Evolutionary conservation across 37 sponge, comb jelly and placozoan genomes (phyloP).

Genomic region (Hormiphora californensis): DNA sequence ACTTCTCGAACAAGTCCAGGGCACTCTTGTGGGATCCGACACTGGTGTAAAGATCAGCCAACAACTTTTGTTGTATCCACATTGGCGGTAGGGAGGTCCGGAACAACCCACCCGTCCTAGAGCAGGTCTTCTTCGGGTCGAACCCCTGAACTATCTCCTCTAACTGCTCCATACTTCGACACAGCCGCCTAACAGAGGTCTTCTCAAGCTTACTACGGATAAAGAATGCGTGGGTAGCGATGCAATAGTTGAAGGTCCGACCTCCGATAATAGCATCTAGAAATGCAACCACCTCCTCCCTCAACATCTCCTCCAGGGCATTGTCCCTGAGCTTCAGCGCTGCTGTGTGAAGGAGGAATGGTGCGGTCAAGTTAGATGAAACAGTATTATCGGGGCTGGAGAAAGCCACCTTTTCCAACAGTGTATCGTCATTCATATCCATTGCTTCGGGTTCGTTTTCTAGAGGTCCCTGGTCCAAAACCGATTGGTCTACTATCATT

Average conservation of each 20-base stretch:
- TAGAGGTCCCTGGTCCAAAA: not conserved
- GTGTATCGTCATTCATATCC: conserved; percentile 27
- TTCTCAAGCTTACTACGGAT: not conserved
- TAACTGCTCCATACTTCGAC: conserved; percentile 44
- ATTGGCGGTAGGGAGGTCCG: not conserved
- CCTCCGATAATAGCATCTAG: conserved; percentile 17
- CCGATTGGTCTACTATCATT: not conserved
- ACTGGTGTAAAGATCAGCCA: conserved; percentile 63
- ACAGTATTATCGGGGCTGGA: not conserved
- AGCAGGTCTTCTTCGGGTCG: conserved; percentile 15
- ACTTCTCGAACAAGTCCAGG: conserved; percentile 66
- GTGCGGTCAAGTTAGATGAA: conserved; percentile 4
- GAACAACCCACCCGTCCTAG: conserved; percentile 6
- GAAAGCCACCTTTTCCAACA: conserved; percentile 21
- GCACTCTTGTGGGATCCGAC: conserved; percentile 70
- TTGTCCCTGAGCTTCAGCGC: not conserved
- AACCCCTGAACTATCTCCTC: conserved; percentile 37
- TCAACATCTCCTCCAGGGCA: conserved; percentile 28
- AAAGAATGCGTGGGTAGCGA: conserved; percentile 20
- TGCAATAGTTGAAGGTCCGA: conserved; percentile 10
- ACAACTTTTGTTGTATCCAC: conserved; percentile 26
- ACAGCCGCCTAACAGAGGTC: not conserved
- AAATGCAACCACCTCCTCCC: conserved; percentile 42
- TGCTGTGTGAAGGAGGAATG: conserved; percentile 12
- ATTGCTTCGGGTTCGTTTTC: conserved; percentile 39